Evolutionary conservation across 2,113 vertebrate species (phyloP).

Genomic region (Larimichthys crocea): DNA sequence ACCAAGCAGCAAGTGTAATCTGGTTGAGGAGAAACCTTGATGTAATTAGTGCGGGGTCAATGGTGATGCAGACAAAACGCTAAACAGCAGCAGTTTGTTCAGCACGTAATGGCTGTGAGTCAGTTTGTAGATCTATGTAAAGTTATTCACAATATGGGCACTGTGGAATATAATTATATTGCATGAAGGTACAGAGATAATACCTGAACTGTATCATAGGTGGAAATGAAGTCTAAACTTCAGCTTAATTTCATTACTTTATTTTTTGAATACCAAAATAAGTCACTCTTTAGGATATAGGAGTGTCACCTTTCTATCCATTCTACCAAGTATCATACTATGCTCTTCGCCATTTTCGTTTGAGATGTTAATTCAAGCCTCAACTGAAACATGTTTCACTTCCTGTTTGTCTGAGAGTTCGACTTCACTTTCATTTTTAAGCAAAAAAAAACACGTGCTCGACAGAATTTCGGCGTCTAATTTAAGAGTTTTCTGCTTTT

Average conservation of each 20-base stretch:
- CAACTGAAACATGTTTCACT: constrained; percentile 43
- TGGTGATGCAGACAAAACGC: background rate
- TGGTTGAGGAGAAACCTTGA: constrained; percentile 16
- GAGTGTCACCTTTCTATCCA: no score
- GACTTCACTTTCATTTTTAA: constrained; percentile 55
- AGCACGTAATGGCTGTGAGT: background rate
- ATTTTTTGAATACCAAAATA: background rate
- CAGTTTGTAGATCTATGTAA: background rate
- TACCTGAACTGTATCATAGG: no score
- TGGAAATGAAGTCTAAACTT: background rate
- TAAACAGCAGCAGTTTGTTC: background rate
- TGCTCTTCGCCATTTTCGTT: constrained; percentile 4
- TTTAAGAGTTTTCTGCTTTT: background rate
- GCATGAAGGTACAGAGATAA: background rate
- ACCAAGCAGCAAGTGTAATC: constrained; percentile 11
- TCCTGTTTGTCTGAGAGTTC: constrained; percentile 41
- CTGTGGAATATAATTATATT: background rate
- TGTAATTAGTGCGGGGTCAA: constrained; percentile 45
- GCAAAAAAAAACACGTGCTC: background rate
- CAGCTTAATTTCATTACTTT: background rate
- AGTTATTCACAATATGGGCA: background rate
- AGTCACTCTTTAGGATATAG: background rate
- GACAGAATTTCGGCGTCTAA: background rate
- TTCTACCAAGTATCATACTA: background rate
- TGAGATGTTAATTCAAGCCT: constrained; percentile 19